A percentile compares a stretch with the other conserved stretches of the same genome.
These are phyloP conservation scores for Agriopis aurantiaria DNA, from an alignment of 2,888 invertebrate genomes.

Conservation along the genomic window DNA sequence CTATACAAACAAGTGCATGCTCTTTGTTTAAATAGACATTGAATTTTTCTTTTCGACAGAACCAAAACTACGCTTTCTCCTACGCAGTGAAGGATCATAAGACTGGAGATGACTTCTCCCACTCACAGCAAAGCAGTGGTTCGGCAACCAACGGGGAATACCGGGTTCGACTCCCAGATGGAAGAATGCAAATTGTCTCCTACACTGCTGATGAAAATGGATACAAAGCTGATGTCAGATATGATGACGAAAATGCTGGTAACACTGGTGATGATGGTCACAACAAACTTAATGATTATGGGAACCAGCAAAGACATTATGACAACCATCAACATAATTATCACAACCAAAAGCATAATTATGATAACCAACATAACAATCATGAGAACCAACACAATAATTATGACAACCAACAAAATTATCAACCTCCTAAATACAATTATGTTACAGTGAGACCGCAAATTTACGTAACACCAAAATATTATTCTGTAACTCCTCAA, in stretches of 20 bases:
- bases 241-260: slow-evolving; percentile 71
- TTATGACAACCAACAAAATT: slow-evolving; percentile 5
- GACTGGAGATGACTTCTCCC: slow-evolving; percentile 90
- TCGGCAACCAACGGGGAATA: slow-evolving; percentile 89
- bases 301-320: slow-evolving; percentile 35
- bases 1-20: too few species aligned
- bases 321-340: slow-evolving; percentile 24
- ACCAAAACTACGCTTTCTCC: slow-evolving; percentile 88
- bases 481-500: slow-evolving; percentile 14
- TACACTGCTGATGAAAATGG: slow-evolving; percentile 89
- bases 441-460: slow-evolving; percentile 11
- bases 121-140: slow-evolving; percentile 87
- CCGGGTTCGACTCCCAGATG: slow-evolving; percentile 89
- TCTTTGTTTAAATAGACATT: too few species aligned
- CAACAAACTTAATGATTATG: slow-evolving; percentile 38
- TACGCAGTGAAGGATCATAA: slow-evolving; percentile 88
- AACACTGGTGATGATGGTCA: slow-evolving; percentile 52
- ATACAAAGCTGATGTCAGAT: slow-evolving; percentile 89
- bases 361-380: slow-evolving; percentile 26
- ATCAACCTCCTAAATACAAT: slow-evolving; percentile 22
- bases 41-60: slow-evolving; percentile 55
- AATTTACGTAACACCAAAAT: slow-evolving; percentile 17
- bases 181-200: slow-evolving; percentile 88
- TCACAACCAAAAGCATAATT: slow-evolving; percentile 37
- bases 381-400: slow-evolving; percentile 16